These are phyloP conservation scores for Meteorus sp. DNA, from an alignment of 1,140 invertebrate species.

Conservation along the genomic window DNA sequence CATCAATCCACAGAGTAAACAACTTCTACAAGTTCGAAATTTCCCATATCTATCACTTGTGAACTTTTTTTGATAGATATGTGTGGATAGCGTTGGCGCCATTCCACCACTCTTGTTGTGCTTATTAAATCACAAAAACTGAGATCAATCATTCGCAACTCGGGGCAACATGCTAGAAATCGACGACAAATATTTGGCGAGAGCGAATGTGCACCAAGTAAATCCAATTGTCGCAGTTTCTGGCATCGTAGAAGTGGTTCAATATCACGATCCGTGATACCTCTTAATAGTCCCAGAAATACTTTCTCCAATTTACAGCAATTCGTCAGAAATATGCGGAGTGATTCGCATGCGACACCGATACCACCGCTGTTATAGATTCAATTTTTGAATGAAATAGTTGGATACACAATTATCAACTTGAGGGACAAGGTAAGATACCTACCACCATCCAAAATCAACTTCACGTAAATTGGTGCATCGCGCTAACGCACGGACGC, in stretches of 20 bases:
- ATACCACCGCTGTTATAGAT: constrained; percentile 48
- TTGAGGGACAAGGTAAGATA: constrained; percentile 28
- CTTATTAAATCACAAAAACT: constrained; percentile 83
- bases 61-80: constrained; percentile 66
- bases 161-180: constrained; percentile 59
- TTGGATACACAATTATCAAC: constrained; percentile 12
- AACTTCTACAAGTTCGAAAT: constrained; percentile 30
- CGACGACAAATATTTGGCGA: constrained; percentile 69
- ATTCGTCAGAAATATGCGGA: constrained; percentile 56
- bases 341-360: constrained; percentile 58
- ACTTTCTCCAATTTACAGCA: constrained; percentile 74
- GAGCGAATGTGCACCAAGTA: constrained; percentile 78
- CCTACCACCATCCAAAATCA: constrained; percentile 89
- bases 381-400: constrained; percentile 1
- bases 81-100: constrained; percentile 64
- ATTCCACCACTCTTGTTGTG: constrained; percentile 67
- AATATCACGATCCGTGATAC: constrained; percentile 76
- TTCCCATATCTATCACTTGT: constrained; percentile 35
- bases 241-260: constrained; percentile 68
- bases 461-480: constrained; percentile 77
- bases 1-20: constrained; percentile 13
- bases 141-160: constrained; percentile 77
- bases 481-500: constrained; percentile 69
- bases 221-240: constrained; percentile 75
- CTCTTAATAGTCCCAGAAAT: constrained; percentile 76